Evolutionary conservation across 2,797 vertebrate genomes (phyloP).

Genomic region (Siniperca scherzeri): DNA sequence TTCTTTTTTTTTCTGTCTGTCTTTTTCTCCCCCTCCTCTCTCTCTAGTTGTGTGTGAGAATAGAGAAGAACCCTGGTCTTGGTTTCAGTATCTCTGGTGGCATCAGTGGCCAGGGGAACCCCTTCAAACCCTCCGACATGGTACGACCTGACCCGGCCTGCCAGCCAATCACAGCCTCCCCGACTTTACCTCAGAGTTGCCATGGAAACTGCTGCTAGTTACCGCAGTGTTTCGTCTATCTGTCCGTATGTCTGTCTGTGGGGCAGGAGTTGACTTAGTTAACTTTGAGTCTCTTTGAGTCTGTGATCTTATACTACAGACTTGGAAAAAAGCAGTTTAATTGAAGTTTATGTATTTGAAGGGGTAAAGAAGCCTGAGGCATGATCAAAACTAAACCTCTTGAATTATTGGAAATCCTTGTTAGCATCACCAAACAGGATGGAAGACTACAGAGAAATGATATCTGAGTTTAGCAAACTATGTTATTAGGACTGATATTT

Average conservation of each 20-base stretch:
- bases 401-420: background rate
- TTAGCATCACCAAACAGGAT: background rate
- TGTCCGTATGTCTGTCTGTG: constrained; percentile 49
- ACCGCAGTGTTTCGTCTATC: constrained; percentile 68
- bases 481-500: background rate
- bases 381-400: constrained; percentile 3
- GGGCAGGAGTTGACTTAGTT: constrained; percentile 71
- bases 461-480: background rate
- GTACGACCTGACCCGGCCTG: constrained; percentile 86
- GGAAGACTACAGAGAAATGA: background rate
- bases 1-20: constrained; percentile 20
- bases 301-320: constrained; percentile 25
- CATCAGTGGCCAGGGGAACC: constrained; percentile 99
- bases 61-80: constrained; percentile 99
- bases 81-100: constrained; percentile 99
- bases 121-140: constrained; percentile 99
- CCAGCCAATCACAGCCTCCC: constrained; percentile 70
- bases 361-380: constrained; percentile 11
- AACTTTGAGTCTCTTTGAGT: constrained; percentile 71
- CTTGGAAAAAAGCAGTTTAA: background rate
- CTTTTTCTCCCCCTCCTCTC: constrained; percentile 20
- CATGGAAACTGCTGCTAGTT: constrained; percentile 84
- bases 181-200: constrained; percentile 79
- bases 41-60: constrained; percentile 95
- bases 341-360: background rate